These are phyloP conservation scores for Bombus waltoni DNA, from an alignment of 1,140 invertebrate genomes.

Conservation along the genomic window DNA sequence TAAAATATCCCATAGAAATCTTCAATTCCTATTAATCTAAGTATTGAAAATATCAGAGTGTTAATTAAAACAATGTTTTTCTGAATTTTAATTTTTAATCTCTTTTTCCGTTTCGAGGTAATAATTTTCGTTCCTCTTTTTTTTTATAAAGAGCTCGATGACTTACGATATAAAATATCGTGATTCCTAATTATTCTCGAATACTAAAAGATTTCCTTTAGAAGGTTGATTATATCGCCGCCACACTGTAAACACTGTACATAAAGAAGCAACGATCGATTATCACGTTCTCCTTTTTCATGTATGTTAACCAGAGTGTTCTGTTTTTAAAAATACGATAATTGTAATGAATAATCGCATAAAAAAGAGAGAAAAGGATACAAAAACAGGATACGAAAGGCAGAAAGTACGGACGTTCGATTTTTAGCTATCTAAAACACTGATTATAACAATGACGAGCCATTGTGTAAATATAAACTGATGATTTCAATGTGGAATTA, in stretches of 20 bases:
- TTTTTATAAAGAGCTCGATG: not conserved
- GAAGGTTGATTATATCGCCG: conserved; percentile 51
- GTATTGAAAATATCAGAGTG: too few species aligned
- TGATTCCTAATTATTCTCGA: conserved; percentile 17
- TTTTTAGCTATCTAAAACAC: conserved; percentile 47
- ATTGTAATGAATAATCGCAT: conserved; percentile 43
- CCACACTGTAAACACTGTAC: conserved; percentile 66
- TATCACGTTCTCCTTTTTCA: conserved; percentile 40
- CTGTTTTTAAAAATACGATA: conserved; percentile 39
- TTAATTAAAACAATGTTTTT: too few species aligned
- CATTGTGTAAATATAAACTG: conserved; percentile 81
- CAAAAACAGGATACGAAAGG: not conserved
- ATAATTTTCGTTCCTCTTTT: not conserved
- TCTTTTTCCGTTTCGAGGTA: not conserved
- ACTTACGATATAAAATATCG: conserved; percentile 19
- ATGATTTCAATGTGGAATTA: conserved; percentile 80
- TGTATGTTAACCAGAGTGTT: conserved; percentile 62
- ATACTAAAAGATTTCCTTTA: conserved; percentile 15
- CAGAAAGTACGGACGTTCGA: conserved; percentile 24
- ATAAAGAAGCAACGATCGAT: conserved; percentile 53
- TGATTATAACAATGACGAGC: conserved; percentile 55
- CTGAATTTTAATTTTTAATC: not conserved
- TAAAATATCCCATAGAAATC: too few species aligned
- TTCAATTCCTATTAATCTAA: too few species aligned
- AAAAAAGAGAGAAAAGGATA: not conserved